Percentiles rank a stretch among this genome's conserved stretches.
Evolutionary conservation across 2,888 invertebrate species (phyloP).

Genomic region (Apamea crenata): DNA sequence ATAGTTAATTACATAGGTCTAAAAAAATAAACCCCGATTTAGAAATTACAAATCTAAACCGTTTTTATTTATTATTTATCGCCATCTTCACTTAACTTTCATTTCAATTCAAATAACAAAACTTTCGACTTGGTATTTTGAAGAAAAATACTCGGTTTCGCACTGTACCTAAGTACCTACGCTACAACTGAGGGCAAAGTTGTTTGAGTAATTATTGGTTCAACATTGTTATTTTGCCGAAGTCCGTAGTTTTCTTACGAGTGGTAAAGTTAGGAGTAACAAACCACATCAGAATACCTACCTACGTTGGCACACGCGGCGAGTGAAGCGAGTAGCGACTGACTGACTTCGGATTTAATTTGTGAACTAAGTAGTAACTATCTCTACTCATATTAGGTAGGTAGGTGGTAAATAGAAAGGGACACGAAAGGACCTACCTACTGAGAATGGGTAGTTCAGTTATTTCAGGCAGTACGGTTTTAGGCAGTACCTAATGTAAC

Average conservation of each 20-base stretch:
- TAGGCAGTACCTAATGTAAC: not conserved
- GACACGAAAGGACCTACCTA: too few species aligned
- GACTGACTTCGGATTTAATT: conserved; percentile 28
- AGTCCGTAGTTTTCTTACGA: conserved; percentile 52
- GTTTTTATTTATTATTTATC: conserved; percentile 41
- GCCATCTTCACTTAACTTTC: conserved; percentile 23
- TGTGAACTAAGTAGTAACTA: not conserved
- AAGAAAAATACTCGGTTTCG: conserved; percentile 56
- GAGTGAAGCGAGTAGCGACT: not conserved
- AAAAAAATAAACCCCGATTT: conserved; percentile 1
- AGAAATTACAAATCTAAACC: conserved; percentile 19
- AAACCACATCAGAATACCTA: conserved; percentile 31
- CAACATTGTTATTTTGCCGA: conserved; percentile 59
- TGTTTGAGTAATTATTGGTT: conserved; percentile 59
- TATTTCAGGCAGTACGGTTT: not conserved
- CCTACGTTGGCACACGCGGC: not conserved
- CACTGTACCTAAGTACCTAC: not conserved
- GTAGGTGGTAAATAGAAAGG: not conserved
- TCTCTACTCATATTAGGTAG: too few species aligned
- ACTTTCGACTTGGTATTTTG: conserved; percentile 37
- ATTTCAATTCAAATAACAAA: conserved; percentile 44
- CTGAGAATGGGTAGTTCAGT: not conserved
- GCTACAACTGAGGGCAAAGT: conserved; percentile 29
- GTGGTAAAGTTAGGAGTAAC: conserved; percentile 45
- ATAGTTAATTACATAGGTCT: not conserved